Conservation (phyloP, 2,113 vertebrate species). For the Caretta caretta region DNA sequence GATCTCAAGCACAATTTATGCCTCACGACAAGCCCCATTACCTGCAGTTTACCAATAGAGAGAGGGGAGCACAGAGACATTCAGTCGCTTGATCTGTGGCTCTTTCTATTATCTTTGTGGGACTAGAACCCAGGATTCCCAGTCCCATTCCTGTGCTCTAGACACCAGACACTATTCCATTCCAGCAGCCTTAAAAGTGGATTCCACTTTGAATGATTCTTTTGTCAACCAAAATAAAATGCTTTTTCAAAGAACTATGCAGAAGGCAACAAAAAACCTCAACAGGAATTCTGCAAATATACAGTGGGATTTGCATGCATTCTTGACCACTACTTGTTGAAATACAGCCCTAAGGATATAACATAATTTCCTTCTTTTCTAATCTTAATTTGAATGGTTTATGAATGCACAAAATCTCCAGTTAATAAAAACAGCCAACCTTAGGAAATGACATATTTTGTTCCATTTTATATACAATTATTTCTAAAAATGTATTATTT, state of each 20-base stretch:
- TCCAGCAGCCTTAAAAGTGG: not conserved
- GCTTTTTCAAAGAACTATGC: not conserved
- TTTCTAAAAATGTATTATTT: not conserved
- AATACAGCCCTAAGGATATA: not conserved
- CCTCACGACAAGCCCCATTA: not conserved
- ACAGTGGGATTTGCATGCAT: not conserved
- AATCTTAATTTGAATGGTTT: not conserved
- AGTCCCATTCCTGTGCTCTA: not conserved
- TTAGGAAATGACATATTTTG: not conserved
- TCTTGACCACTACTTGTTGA: not conserved
- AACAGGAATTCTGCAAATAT: not conserved
- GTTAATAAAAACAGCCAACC: not conserved
- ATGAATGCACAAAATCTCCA: not conserved
- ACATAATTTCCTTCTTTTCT: not conserved
- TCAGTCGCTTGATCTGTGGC: not conserved
- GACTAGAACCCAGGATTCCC: not conserved
- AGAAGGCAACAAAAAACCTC: fast-evolving
- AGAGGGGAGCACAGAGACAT: not conserved
- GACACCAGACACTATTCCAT: not conserved
- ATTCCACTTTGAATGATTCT: not conserved
- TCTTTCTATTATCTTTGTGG: not conserved
- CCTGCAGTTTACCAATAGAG: not conserved
- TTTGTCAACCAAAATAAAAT: not conserved
- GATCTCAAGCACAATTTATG: not conserved
- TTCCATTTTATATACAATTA: constrained; percentile 5